These are phyloP conservation scores for Rhodeus uyekii DNA, from an alignment of 2,797 vertebrate genomes.

Conservation along the genomic window DNA sequence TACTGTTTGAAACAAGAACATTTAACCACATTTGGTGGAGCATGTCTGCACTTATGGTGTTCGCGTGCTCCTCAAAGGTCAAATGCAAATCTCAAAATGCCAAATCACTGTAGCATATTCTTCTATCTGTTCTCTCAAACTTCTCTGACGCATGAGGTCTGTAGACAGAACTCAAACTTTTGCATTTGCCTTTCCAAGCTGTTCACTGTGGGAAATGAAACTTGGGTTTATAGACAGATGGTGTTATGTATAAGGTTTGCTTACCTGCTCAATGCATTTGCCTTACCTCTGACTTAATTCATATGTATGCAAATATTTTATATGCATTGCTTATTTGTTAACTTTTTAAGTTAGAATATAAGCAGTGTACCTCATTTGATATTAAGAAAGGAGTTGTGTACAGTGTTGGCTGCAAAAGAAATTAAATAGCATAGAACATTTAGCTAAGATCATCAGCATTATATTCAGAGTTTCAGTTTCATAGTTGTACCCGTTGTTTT, in stretches of 20 bases:
- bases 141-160: constrained; percentile 1
- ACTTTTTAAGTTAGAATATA: neutral
- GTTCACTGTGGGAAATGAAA: constrained; percentile 31
- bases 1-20: constrained; percentile 29
- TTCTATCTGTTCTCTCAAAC: constrained; percentile 28
- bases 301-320: constrained; percentile 31
- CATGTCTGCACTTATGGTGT: constrained; percentile 35
- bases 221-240: constrained; percentile 10
- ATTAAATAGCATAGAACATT: neutral
- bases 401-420: constrained; percentile 1
- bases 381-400: neutral
- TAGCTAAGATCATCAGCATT: constrained; percentile 20
- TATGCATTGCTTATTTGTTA: constrained; percentile 4
- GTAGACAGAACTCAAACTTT: constrained; percentile 33
- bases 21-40: constrained; percentile 33
- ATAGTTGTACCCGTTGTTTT: neutral
- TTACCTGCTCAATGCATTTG: constrained; percentile 25
- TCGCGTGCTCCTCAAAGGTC: constrained; percentile 20
- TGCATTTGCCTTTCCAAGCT: constrained; percentile 39
- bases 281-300: constrained; percentile 40
- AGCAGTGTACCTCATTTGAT: neutral
- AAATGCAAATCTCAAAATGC: constrained; percentile 38
- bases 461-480: constrained; percentile 15
- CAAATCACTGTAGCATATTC: constrained; percentile 41
- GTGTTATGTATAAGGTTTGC: neutral